Conservation (phyloP, 1,140 invertebrate species). For the Drosophila baimaii region DNA sequence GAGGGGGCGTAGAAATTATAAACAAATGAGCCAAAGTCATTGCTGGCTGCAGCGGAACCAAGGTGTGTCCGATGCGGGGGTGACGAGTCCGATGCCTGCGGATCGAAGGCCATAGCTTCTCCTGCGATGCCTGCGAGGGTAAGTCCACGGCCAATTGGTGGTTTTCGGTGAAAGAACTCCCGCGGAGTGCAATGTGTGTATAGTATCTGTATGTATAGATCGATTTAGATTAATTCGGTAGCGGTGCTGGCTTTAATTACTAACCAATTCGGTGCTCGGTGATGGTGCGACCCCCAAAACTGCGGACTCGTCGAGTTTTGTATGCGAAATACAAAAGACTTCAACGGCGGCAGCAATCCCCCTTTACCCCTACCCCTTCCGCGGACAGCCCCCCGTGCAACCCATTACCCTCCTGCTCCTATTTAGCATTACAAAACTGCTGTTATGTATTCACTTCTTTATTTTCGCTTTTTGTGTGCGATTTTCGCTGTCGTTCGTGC, state of each 20-base stretch:
- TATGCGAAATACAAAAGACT: constrained; percentile 70
- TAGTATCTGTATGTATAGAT: constrained; percentile 10
- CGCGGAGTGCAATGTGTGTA: constrained; percentile 7
- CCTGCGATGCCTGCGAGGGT: constrained; percentile 12
- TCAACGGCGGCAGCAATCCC: constrained; percentile 56
- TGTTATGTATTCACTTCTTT: constrained; percentile 67
- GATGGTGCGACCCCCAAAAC: constrained; percentile 13
- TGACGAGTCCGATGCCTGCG: constrained; percentile 8
- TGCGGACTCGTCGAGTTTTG: constrained; percentile 30
- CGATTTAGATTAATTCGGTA: constrained; percentile 13
- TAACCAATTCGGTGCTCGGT: constrained; percentile 16
- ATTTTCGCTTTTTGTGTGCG: constrained; percentile 61
- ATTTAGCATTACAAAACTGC: constrained; percentile 81
- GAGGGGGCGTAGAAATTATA: constrained; percentile 42
- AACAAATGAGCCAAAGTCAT: constrained; percentile 31
- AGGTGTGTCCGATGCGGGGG: constrained; percentile 27
- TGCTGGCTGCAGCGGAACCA: constrained; percentile 3
- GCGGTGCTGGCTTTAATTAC: constrained; percentile 39
- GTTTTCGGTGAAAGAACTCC: constrained; percentile 16
- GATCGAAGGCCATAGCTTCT: neutral
- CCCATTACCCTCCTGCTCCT: constrained; percentile 28
- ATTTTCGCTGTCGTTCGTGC: constrained; percentile 78
- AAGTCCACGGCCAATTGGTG: constrained; percentile 17
- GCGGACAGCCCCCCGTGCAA: constrained; percentile 1
- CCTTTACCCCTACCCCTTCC: constrained; percentile 4